Percentiles rank a stretch among this genome's conserved stretches.
These are phyloP conservation scores for Leptonema lineaticorne DNA, from an alignment of 1,140 invertebrate species.

Conservation along the genomic window DNA sequence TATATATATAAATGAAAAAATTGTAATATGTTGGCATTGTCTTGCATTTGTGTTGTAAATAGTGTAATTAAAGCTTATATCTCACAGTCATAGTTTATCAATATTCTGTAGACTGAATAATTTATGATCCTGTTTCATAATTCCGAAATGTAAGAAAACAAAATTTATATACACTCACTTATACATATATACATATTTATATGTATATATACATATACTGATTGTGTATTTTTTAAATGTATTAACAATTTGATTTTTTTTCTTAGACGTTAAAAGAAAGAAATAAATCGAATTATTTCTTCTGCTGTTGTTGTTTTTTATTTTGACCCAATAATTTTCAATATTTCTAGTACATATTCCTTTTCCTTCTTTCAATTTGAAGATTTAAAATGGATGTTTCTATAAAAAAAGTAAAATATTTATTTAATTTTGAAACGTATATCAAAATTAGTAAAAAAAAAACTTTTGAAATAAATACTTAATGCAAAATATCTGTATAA, in stretches of 20 bases:
- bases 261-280: constrained; percentile 39
- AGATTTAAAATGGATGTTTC: too few relatives aligned
- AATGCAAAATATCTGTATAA: too few relatives aligned
- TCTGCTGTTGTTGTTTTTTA: constrained; percentile 32
- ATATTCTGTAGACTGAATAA: constrained; percentile 42
- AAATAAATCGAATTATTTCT: constrained; percentile 40
- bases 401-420: too few relatives aligned
- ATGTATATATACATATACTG: constrained; percentile 35
- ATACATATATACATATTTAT: constrained; percentile 9
- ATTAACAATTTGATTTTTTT: constrained; percentile 43
- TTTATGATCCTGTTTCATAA: constrained; percentile 41
- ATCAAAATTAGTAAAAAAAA: too few relatives aligned
- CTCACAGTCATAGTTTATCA: constrained; percentile 42
- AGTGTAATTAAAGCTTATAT: constrained; percentile 42
- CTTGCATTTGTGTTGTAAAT: constrained; percentile 43
- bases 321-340: constrained; percentile 6
- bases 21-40: constrained; percentile 38
- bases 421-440: too few relatives aligned
- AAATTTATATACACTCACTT: constrained; percentile 31
- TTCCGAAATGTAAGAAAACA: constrained; percentile 38
- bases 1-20: constrained; percentile 11
- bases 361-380: too few relatives aligned
- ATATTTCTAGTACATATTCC: background rate
- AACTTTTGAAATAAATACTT: too few relatives aligned
- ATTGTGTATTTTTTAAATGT: constrained; percentile 44